Base-by-base conservation (phyloP, 1,140 invertebrate genomes). In the Spodoptera frugiperda region DNA sequence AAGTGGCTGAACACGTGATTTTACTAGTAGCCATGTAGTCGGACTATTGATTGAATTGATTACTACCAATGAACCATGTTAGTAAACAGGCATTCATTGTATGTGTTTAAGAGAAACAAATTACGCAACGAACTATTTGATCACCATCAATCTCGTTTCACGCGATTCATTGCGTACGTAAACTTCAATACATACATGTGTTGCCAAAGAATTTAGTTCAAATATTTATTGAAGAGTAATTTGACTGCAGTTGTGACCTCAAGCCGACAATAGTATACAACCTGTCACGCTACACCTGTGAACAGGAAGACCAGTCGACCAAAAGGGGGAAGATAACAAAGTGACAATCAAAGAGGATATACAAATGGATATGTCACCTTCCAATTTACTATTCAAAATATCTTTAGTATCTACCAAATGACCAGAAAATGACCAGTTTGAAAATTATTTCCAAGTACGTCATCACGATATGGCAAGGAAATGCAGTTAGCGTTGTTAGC, bases 81-180 rank as follows among this genome's bases (percentile, higher is more conserved):
- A 30, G 15, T 71, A 71, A 71, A 55, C 53, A 55, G 44, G 15
- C 30, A 6, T 57, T 46, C 51, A 71, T 71, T 71, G 68, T 71
- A 44, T 53, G 15, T 19, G 53, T 71, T 15, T 33, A 55, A 63
- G 39, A 54, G 11, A 71, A 46, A 14, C 53, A 44, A 46, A 55
- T 71, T 71, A 71, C 68, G 33, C 9, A 71, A 71, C 51, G 51
- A 71, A 71, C 51, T 33, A 44, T 71, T 71, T 71, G 25, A 55
- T 55, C 53, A 71, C 49, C 63, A 25, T 67, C 44, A 67, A 68
- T 71, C n/a, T 57, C 39, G 53, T 54, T 63, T 55, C 30, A 39
- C n/a, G 15, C 51, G 57, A 9, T 17, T 10, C 25, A 30, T 33
- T 59, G 25, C 55, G 25, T 30, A 61, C 30, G 14, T 61, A 39